These are phyloP conservation scores for Eucera pruinosa DNA, from an alignment of 2,888 invertebrate genomes.

Conservation along the genomic window DNA sequence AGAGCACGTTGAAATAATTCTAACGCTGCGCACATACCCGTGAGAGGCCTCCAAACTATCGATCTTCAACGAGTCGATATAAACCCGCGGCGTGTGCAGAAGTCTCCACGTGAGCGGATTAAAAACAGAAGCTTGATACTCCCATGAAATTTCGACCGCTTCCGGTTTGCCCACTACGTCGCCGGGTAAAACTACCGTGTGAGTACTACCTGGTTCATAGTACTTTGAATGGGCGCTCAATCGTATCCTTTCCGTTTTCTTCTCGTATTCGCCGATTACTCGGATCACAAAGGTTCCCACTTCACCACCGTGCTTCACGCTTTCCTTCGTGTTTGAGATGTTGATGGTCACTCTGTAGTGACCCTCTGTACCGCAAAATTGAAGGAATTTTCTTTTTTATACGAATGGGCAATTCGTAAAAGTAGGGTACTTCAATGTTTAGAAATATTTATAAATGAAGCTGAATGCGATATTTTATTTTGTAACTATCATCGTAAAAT, in stretches of 20 bases:
- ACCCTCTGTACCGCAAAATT: constrained; percentile 89
- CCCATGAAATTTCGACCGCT: constrained; percentile 91
- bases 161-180: constrained; percentile 88
- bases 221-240: constrained; percentile 86
- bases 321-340: constrained; percentile 90
- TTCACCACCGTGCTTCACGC: constrained; percentile 91
- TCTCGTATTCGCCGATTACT: constrained; percentile 87
- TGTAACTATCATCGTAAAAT: no score
- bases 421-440: no score
- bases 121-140: constrained; percentile 90
- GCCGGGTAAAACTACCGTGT: constrained; percentile 89
- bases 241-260: constrained; percentile 87
- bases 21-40: constrained; percentile 32
- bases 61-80: constrained; percentile 89
- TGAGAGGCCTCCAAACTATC: constrained; percentile 88
- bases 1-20: neutral
- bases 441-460: no score
- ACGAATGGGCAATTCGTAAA: no score
- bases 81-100: constrained; percentile 90
- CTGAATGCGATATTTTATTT: no score
- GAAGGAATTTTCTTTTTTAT: no score
- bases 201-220: constrained; percentile 90
- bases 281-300: constrained; percentile 90
- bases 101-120: constrained; percentile 94
- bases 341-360: constrained; percentile 92